Base-by-base conservation (phyloP, 2,888 invertebrate species). In the Orthosia gracilis region DNA sequence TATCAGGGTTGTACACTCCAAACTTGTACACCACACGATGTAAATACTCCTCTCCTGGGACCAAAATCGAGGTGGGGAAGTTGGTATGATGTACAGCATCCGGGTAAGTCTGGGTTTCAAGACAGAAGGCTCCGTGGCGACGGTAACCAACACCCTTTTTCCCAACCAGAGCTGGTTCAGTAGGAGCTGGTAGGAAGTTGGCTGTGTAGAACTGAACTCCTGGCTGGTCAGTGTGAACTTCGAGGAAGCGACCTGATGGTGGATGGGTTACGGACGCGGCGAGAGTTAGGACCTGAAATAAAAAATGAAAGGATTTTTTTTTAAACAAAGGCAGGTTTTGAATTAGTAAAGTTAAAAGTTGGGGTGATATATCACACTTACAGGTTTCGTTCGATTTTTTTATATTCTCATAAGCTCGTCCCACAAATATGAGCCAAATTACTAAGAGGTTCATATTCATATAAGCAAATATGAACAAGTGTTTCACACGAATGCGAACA, bases 31-130 rank as follows among this genome's bases (percentile, higher is more conserved):
- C 95, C 0, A 98, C 97, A 59, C 95, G 96, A 85, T 98, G 98
- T n/a, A 94, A 93, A 87, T 98, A 98, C 1, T 96, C 91, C 52
- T 98, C 96, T 1, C 98, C 98, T 13, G 98, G 98, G 82, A 96
- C 96, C 78, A 98, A 89, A 52, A 98, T 94, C 21, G 97, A 96
- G 26, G 97, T 97, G 1, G 98, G 98, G 90, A 98, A 98, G 86
- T 98, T 97, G 13, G 93, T 85, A 97, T 98, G 98, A 95, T 99
- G 98, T 0, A 98, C 96, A 12, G 99, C 98, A 94, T 99, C 98
- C 0, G 99, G 99, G 95, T 97, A 99, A 90, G 98, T 98, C 95
- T 99, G 99, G 0, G 99, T 98, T 93, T 99, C 99, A 72, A 99
- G 95, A 89, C 99, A 99, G 88, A 99, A 97, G 2, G 98, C 98